Evolutionary conservation across 1,140 invertebrate genomes (phyloP), one percentile per base, ranked within the genome.

Genomic region (Whitmania pigra): DNA sequence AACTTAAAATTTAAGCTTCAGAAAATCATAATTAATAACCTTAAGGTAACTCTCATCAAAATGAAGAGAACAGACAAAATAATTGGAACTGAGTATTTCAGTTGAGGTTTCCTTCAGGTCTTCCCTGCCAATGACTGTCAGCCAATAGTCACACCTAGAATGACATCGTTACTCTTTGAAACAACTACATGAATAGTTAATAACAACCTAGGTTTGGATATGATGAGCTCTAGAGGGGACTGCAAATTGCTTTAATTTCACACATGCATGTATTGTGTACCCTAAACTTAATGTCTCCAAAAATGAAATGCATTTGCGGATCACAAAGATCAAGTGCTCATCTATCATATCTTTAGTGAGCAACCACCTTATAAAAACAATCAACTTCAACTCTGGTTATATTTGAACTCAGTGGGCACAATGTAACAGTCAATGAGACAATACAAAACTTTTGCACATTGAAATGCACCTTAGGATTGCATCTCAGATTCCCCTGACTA

Each of bases 61-160:
- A n/a, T 63, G 57, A n/a, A 25, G 57, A 17, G 57, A 63, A 20
- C 57, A 63, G 57, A 63, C 57, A 31, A 25, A 63, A 63, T 63
- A 63, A 22, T 63, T 22, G 29, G 57, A 22, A 63, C 22, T 25
- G 11, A 63, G 57, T 22, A 25, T 31, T 22, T 22, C 57, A 22
- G 57, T 31, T 63, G 57, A 63, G 7, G 29, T 22, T 7, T 63
- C 22, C 20, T 63, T 63, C 57, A 63, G 29, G 29, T 63, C 57
- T 31, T 63, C 57, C 18, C 57, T 11, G 18, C 20, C 20, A 63
- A 63, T 63, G 29, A 22, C 29, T 63, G 22, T 13, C 29, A 63
- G 57, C 57, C 57, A 63, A 20, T 25, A 22, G 29, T 63, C 57
- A 63, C 57, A 63, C 29, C 57, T 63, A 20, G 0, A 25, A 63